Percentiles rank a stretch among this genome's conserved stretches.
Conservation (phyloP, 2,888 invertebrate genomes). For the Mythimna vitellina region DNA sequence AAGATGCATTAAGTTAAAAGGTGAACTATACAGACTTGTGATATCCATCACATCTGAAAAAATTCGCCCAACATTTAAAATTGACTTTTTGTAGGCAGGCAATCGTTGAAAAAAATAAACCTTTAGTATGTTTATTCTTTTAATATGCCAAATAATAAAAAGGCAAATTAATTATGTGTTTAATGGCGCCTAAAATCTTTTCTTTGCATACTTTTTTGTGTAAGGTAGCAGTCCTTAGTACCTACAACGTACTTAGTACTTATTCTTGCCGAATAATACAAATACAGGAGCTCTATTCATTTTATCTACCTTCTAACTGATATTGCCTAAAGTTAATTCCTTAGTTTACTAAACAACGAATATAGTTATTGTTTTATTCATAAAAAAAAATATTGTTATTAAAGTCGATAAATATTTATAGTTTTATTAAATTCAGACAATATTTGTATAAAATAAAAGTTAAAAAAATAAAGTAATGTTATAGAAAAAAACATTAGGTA, state of each 20-base stretch:
- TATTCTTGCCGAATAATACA: constrained; percentile 55
- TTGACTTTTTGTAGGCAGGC: neutral
- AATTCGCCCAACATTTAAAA: neutral
- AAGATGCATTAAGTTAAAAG: constrained; percentile 14
- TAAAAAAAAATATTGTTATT: neutral
- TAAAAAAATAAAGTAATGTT: neutral
- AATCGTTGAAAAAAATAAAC: constrained; percentile 2
- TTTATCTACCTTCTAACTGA: neutral
- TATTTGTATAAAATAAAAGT: constrained; percentile 1
- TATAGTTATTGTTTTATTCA: neutral
- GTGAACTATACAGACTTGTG: constrained; percentile 1
- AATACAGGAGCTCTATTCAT: constrained; percentile 38
- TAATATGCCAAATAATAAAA: neutral
- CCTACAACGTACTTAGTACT: constrained; percentile 20
- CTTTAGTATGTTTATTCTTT: neutral
- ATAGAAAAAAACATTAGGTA: neutral
- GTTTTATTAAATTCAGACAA: neutral
- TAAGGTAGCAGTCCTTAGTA: constrained; percentile 25
- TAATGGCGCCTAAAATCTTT: neutral
- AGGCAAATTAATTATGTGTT: constrained; percentile 2
- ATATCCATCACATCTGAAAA: neutral
- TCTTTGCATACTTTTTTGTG: constrained; percentile 3
- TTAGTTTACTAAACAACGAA: constrained; percentile 16
- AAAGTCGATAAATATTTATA: constrained; percentile 13
- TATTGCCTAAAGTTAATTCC: constrained; percentile 5